Evolutionary conservation across 1,140 invertebrate genomes (phyloP), one percentile per base, ranked within the genome.

Genomic region (Ceratina australensis): DNA sequence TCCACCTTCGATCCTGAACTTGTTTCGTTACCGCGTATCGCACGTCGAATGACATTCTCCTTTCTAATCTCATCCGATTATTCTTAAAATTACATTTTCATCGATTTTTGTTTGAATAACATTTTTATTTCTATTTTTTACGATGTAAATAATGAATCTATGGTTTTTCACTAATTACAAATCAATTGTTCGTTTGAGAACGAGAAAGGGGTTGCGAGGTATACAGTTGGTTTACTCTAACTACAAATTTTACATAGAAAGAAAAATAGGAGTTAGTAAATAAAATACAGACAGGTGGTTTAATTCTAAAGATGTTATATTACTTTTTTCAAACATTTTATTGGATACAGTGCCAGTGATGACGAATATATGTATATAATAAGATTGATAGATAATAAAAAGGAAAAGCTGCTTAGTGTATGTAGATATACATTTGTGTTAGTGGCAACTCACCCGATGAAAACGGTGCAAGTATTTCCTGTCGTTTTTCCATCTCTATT

Each of bases 391-490:
- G 76, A 86, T 71, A 78, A 54, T 71, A 72, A n/a, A 80, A 56
- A 84, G 78, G 81, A 81, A 22, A 33, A 3, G 33, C 33, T 42
- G 33, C 5, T 42, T 42, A 42, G 33, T 42, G 10, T 42, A 42
- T 10, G 33, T 42, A 42, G 33, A 42, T 42, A 57, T 64, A 8
- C 28, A 10, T 49, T 78, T 78, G 15, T 78, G 20, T 72, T 59
- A 73, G 47, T 79, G 79, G 67, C 54, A 78, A 89, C 89, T 91
- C 69, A 92, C 91, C 90, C 71, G 89, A 92, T 66, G 90, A 91
- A 86, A 91, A 91, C 63, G 90, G 90, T 80, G 90, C 88, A 64
- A 90, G 79, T 84, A 87, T 87, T 80, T 92, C 90, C 78, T 90
- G 90, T 72, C 88, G 87, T 83, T 90, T 92, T 78, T 92, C 91